phyloP scores from a whole-genome alignment of 1,140 invertebrate genomes.

The Drosophila equinoxialis region DNA sequence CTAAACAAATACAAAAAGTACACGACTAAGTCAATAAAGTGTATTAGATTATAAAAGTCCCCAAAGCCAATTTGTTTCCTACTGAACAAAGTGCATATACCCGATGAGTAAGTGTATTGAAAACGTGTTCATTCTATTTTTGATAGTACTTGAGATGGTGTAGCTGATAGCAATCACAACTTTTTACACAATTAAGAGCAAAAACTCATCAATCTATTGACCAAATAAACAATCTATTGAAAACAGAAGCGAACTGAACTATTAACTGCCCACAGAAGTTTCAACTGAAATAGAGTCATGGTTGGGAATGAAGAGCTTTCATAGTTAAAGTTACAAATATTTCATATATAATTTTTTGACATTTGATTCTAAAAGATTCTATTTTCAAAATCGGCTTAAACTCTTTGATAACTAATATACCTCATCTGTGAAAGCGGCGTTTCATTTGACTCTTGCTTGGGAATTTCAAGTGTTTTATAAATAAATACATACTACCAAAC shows the following conservation, averaged over 20 bases:
- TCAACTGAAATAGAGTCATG: background rate
- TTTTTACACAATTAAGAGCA: background rate
- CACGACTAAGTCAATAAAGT: too few species aligned
- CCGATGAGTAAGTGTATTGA: background rate
- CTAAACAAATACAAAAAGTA: too few species aligned
- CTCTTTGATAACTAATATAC: background rate
- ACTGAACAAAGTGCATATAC: background rate
- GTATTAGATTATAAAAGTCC: too few species aligned
- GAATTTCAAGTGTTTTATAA: slow-evolving; percentile 78
- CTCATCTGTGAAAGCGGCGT: slow-evolving; percentile 55
- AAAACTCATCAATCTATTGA: background rate
- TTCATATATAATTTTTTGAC: too few species aligned
- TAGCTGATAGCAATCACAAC: background rate
- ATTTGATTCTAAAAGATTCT: background rate
- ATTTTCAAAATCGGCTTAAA: background rate
- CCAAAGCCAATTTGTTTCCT: too few species aligned
- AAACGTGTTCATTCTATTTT: background rate
- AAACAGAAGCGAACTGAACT: slow-evolving; percentile 4
- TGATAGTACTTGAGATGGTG: background rate
- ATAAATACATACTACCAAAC: slow-evolving; percentile 53
- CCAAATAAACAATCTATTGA: background rate
- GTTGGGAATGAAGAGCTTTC: background rate
- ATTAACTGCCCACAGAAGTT: background rate
- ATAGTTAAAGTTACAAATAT: background rate
- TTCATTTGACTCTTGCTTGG: slow-evolving; percentile 58